Base-by-base conservation (phyloP, 1,140 invertebrate species). In the Arctopsyche grandis region DNA sequence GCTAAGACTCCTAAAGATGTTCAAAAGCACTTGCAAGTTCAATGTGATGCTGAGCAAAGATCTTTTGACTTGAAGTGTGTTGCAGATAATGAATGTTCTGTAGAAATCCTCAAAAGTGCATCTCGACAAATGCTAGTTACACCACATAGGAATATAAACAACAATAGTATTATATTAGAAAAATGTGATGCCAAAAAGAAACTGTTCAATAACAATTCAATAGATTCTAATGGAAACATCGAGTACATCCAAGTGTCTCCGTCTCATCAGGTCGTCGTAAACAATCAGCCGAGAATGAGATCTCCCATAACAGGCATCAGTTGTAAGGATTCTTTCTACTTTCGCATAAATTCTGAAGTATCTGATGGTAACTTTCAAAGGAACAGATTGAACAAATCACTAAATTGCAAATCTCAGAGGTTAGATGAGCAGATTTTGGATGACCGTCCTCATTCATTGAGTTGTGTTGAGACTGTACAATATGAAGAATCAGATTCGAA, bases 1-100 rank as follows among this genome's bases (percentile, higher is more conserved):
- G 88, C 88, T 82, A 87, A 89, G 83, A 88, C 87, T 58, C 87
- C 88, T 4, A 88, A 88, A 79, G 88, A 89, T 79, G 83, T 89
- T 79, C 86, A 89, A 82, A 87, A 88, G 81, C 88, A 89, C 84
- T 87, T 87, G 24, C 86, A 88, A 85, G 84, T 88, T 60, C 86
- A 88, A 83, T 83, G 84, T 19, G 87, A 89, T 82, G 85, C 87
- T 76, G 87, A 87, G 82, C 87, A 89, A 80, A 84, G 16, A 43
- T 70, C 82, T 19, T 77, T 82, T 86, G 84, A 85, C 86, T 63
- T 83, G 85, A 66, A 60, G 9, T 46, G 56, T 21, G 74, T 88
- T 86, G 76, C 86, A 12, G 71, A 76, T 56, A 75, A 79, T 48
- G 69, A 29, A 26, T 48, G 87, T 81, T 86, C 85, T 77, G 10